These are phyloP conservation scores for Thinocorus orbignyianus DNA, from an alignment of 2,113 vertebrate genomes.

Conservation along the genomic window DNA sequence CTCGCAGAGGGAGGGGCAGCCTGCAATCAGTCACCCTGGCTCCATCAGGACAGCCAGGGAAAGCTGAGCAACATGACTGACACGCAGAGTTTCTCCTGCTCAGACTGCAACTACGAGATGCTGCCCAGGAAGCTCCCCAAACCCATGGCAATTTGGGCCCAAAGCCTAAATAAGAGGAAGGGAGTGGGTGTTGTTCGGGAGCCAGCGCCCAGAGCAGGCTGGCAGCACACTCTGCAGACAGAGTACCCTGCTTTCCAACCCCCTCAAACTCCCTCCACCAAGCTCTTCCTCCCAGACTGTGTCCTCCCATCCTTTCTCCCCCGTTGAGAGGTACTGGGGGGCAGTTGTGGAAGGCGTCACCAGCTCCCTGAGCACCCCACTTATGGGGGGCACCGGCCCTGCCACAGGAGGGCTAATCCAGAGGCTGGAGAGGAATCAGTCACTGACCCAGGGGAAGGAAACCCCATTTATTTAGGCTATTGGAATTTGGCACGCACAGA, in stretches of 20 bases:
- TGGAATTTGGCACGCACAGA: slow-evolving; percentile 52
- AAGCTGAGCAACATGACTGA: background rate
- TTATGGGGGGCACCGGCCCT: background rate
- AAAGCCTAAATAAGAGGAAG: background rate
- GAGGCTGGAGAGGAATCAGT: slow-evolving; percentile 44
- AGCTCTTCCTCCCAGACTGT: background rate
- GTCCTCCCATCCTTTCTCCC: background rate
- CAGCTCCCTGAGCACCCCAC: background rate
- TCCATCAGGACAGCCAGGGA: rapidly evolving
- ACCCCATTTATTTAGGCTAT: slow-evolving; percentile 52
- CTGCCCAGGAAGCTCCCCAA: background rate
- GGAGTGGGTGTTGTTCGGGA: background rate
- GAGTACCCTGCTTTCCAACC: background rate
- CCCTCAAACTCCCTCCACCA: background rate
- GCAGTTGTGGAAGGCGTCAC: background rate
- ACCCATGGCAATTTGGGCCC: rapidly evolving
- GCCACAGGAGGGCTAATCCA: background rate
- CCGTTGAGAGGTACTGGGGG: background rate
- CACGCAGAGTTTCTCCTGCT: background rate
- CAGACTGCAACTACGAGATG: background rate
- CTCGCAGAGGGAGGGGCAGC: background rate
- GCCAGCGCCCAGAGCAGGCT: background rate
- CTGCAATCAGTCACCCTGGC: background rate
- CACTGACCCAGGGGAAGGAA: slow-evolving; percentile 42
- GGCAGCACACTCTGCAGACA: background rate